Evolutionary conservation across 2,797 vertebrate species (phyloP).

Genomic region (Avahi laniger): DNA sequence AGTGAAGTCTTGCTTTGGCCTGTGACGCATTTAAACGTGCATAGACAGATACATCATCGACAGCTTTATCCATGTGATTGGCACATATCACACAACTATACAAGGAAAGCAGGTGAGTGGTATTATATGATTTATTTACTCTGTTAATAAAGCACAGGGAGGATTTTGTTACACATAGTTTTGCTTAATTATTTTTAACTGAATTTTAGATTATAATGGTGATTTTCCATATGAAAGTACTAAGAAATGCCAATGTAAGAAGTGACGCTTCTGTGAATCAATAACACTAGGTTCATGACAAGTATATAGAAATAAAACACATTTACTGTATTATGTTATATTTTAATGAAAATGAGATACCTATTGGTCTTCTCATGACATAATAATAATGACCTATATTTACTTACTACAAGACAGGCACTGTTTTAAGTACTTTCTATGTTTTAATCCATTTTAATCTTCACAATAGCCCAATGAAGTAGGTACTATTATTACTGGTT

Average conservation of each 20-base stretch:
- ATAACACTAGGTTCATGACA: background rate
- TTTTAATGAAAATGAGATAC: background rate
- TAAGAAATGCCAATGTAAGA: background rate
- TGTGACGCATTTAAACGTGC: background rate
- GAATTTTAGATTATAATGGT: background rate
- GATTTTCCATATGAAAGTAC: background rate
- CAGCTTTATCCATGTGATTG: background rate
- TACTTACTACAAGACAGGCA: background rate
- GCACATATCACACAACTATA: background rate
- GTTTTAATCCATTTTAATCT: conserved; percentile 3
- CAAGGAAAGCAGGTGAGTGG: background rate
- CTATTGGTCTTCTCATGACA: background rate
- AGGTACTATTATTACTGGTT: background rate
- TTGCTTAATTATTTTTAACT: background rate
- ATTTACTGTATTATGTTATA: background rate
- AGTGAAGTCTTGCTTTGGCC: background rate
- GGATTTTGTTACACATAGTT: background rate
- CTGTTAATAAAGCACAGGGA: background rate
- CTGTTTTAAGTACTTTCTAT: background rate
- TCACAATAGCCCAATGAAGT: background rate
- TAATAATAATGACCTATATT: background rate
- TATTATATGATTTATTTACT: background rate
- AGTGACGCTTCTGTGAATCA: background rate
- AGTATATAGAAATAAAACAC: background rate
- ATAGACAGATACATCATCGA: background rate